Base-by-base conservation (phyloP, 1,140 invertebrate species). In the Acyrthosiphon pisum region DNA sequence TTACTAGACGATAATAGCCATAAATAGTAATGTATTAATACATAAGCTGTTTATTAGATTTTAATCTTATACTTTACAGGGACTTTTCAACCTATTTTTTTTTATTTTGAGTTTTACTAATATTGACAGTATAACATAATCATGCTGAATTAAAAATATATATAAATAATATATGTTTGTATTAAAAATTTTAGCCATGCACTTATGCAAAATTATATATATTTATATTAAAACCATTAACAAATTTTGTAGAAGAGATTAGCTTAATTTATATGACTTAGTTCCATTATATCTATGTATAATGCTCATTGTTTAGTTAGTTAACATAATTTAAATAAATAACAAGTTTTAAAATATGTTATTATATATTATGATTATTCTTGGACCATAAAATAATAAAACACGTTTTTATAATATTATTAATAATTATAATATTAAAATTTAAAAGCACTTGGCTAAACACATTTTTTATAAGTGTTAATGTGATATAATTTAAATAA, bases 401-500 rank as follows among this genome's bases (percentile, higher is more conserved):
- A 41, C 88, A 60, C 35, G 41, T 44, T 89, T 89, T 90, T 60
- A 22, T 46, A 46, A 46, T 50, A 37, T 37, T 89, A 23, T 37
- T 90, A 60, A 90, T 56, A 56, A 89, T 26, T 1, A 87, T 48
- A 48, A 89, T 50, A 37, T 37, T 89, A 23, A 83, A 37, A 83
- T 41, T 60, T 90, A 60, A 68, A 68, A 90, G 89, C 89, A 68
- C 53, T 90, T 90, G 35, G 53, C 53, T 68, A 68, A 90, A 30
- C 37, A 90, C 56, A 90, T 68, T 90, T 90, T 90, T 90, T 90
- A 90, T 90, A 90, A 90, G 53, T 90, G 26, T 90, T 90, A 26
- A 68, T 90, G 89, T 90, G 89, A 90, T 90, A 90, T 90, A 68
- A 41, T 90, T 90, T 68, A 76, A 90, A 90, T 90, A n/a, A 37